Percentiles rank a stretch among this genome's conserved stretches.
Conservation (phyloP, 1,140 invertebrate species). For the Tribolium madens region DNA sequence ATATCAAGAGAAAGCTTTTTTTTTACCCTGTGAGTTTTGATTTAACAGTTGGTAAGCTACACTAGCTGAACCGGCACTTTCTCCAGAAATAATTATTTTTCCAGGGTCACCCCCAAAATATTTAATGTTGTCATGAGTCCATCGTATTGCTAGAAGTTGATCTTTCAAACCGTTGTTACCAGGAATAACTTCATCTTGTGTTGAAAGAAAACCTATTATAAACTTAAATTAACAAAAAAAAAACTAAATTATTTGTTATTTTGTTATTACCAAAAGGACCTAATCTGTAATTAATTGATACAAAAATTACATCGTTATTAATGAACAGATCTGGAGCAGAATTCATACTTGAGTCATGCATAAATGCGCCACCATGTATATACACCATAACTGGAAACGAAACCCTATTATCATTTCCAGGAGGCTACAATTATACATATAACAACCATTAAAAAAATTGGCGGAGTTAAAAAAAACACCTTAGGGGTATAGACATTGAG, state of each 20-base stretch:
- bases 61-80: constrained; percentile 66
- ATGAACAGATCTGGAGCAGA: constrained; percentile 68
- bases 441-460: background rate
- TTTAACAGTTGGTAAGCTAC: constrained; percentile 63
- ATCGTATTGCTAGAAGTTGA: constrained; percentile 63
- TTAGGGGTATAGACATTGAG: constrained; percentile 48
- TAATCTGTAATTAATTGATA: constrained; percentile 72
- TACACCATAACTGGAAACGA: constrained; percentile 73
- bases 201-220: constrained; percentile 40
- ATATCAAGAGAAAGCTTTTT: no score
- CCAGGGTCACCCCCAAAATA: constrained; percentile 67
- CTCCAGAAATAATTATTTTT: constrained; percentile 68
- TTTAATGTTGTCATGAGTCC: constrained; percentile 67
- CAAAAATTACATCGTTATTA: constrained; percentile 70
- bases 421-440: background rate
- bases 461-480: constrained; percentile 6
- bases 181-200: constrained; percentile 36
- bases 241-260: background rate
- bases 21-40: constrained; percentile 2
- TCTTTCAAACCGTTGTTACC: constrained; percentile 50
- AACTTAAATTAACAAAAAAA: background rate
- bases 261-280: constrained; percentile 44
- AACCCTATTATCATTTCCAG: background rate
- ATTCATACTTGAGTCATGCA: constrained; percentile 66
- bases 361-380: constrained; percentile 79